phyloP scores from a whole-genome alignment of 2,113 vertebrate genomes.

The Trichomycterus rosablanca region DNA sequence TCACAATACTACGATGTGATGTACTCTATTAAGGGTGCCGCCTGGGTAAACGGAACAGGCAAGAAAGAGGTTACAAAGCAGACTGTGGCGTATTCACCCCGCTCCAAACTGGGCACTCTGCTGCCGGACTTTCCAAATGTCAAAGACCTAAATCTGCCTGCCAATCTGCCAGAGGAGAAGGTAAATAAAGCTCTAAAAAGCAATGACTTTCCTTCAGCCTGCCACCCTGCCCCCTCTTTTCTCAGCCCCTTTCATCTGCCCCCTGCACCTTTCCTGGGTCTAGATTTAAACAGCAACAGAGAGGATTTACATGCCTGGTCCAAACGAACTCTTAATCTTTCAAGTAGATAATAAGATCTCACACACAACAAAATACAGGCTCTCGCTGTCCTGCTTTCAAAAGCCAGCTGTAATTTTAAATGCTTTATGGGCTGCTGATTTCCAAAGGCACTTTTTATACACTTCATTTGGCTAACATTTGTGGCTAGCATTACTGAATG shows the following conservation, averaged over 20 bases:
- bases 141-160: constrained; percentile 98
- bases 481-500: constrained; percentile 55
- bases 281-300: constrained; percentile 66
- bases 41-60: constrained; percentile 97
- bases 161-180: constrained; percentile 97
- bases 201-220: constrained; percentile 47
- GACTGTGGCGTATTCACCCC: constrained; percentile 98
- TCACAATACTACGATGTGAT: constrained; percentile 99
- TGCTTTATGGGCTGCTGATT: constrained; percentile 70
- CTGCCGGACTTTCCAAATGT: constrained; percentile 99
- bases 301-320: constrained; percentile 72
- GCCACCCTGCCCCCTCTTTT: constrained; percentile 48
- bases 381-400: constrained; percentile 66
- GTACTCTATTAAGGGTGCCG: constrained; percentile 99
- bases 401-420: constrained; percentile 68
- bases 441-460: constrained; percentile 64
- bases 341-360: constrained; percentile 72
- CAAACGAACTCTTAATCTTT: constrained; percentile 75
- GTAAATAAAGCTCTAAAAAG: constrained; percentile 77
- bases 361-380: constrained; percentile 65
- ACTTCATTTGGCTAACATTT: constrained; percentile 50
- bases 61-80: constrained; percentile 99
- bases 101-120: constrained; percentile 96
- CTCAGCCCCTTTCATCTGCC: constrained; percentile 61
- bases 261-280: constrained; percentile 55